Conservation (phyloP, 2,797 vertebrate species). For the Pempheris klunzingeri region DNA sequence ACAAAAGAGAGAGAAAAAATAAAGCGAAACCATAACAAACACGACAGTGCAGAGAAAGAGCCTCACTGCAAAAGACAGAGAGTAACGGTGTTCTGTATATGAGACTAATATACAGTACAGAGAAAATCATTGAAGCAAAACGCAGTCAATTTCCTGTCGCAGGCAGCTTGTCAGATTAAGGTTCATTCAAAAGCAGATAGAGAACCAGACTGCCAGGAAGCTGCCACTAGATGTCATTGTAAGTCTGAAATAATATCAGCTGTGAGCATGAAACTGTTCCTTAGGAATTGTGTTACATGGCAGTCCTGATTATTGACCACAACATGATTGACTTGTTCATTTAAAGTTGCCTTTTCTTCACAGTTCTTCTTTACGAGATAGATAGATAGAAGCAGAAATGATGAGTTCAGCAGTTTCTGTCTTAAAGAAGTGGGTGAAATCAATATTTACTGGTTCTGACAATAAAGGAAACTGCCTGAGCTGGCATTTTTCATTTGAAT, state of each 20-base stretch:
- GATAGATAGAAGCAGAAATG: neutral
- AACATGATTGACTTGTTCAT: conserved; percentile 1
- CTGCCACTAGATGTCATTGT: conserved; percentile 74
- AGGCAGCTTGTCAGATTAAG: conserved; percentile 11
- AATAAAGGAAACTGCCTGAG: neutral
- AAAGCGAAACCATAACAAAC: neutral
- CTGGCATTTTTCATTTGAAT: neutral
- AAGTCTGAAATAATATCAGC: conserved; percentile 34
- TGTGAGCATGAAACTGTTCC: neutral
- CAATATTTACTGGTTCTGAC: neutral
- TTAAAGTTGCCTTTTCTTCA: neutral
- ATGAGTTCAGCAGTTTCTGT: neutral
- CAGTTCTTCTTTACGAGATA: neutral
- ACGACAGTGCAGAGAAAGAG: conserved; percentile 5
- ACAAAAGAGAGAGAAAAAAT: neutral
- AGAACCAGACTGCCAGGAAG: conserved; percentile 26
- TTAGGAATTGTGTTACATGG: neutral
- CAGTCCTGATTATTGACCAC: neutral
- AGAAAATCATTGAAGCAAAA: conserved; percentile 41
- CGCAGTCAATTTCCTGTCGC: conserved; percentile 42
- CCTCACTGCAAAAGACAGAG: conserved; percentile 6
- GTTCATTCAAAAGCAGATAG: conserved; percentile 21
- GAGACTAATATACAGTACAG: conserved; percentile 23
- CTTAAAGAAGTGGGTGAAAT: neutral
- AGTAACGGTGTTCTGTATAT: neutral